phyloP scores from a whole-genome alignment of 2,797 vertebrate genomes.

The Choloepus didactylus region DNA sequence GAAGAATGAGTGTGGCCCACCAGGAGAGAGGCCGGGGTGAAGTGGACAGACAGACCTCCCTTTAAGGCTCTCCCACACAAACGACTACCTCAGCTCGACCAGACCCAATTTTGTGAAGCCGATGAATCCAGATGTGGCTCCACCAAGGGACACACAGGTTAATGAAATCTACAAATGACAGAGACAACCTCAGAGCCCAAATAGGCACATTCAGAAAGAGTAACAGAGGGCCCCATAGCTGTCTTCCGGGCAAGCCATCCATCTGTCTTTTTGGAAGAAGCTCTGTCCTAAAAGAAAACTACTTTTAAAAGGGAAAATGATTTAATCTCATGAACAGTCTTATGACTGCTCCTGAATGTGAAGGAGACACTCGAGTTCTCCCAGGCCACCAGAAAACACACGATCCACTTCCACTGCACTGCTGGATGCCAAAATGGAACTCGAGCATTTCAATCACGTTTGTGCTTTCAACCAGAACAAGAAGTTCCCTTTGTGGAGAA shows the following conservation, averaged over 20 bases:
- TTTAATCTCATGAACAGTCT: slow-evolving; percentile 76
- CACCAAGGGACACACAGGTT: not conserved
- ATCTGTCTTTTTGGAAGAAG: slow-evolving; percentile 64
- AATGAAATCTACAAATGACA: not conserved
- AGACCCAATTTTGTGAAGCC: not conserved
- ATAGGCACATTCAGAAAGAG: not conserved
- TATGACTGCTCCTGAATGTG: slow-evolving; percentile 67
- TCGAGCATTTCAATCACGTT: slow-evolving; percentile 46
- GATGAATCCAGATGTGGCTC: not conserved
- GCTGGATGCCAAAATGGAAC: not conserved
- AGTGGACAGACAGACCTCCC: not conserved
- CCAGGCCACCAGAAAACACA: slow-evolving; percentile 73
- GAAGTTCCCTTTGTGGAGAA: not conserved
- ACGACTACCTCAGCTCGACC: not conserved
- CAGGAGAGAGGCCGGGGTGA: not conserved
- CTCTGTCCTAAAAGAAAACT: slow-evolving; percentile 79
- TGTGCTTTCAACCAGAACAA: slow-evolving; percentile 83
- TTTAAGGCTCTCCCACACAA: not conserved
- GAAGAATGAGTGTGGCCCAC: not conserved
- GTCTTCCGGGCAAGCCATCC: slow-evolving; percentile 68
- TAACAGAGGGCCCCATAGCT: not conserved
- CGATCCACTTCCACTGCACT: not conserved
- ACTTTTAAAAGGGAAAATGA: slow-evolving; percentile 65
- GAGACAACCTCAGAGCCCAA: slow-evolving; percentile 58
- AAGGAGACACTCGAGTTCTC: slow-evolving; percentile 53